A percentile compares a stretch with the other conserved stretches of the same genome.
These are phyloP conservation scores for Diplolepis rosae DNA, from an alignment of 2,888 invertebrate species.

Conservation along the genomic window DNA sequence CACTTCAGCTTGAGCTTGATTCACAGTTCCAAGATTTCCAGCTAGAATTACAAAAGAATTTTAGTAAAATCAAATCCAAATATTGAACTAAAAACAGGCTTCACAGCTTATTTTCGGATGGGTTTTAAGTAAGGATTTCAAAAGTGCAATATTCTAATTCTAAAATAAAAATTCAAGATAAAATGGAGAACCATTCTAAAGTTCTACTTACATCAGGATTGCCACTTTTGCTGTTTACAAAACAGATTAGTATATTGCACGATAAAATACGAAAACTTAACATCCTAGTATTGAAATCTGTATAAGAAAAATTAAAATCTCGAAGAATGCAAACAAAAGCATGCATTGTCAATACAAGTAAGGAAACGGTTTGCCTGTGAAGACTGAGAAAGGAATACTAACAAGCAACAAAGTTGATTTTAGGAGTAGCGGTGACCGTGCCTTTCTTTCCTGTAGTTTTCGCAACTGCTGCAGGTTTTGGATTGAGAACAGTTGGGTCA, in stretches of 20 bases:
- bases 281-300: too few relatives aligned
- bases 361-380: too few relatives aligned
- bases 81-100: too few relatives aligned
- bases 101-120: background rate
- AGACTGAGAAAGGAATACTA: constrained; percentile 52
- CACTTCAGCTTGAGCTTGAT: constrained; percentile 64
- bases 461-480: constrained; percentile 66
- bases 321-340: background rate
- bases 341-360: too few relatives aligned
- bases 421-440: constrained; percentile 80
- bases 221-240: too few relatives aligned
- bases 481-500: constrained; percentile 89
- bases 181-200: too few relatives aligned
- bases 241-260: too few relatives aligned
- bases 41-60: constrained; percentile 62
- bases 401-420: constrained; percentile 89
- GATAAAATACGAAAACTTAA: too few relatives aligned
- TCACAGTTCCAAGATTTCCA: constrained; percentile 82
- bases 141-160: background rate
- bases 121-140: background rate
- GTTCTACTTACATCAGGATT: too few relatives aligned
- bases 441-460: constrained; percentile 65
- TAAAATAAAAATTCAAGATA: too few relatives aligned
- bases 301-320: background rate
- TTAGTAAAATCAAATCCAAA: background rate